These are phyloP conservation scores for Galago senegalensis DNA, from an alignment of 2,797 vertebrate genomes.

Conservation along the genomic window DNA sequence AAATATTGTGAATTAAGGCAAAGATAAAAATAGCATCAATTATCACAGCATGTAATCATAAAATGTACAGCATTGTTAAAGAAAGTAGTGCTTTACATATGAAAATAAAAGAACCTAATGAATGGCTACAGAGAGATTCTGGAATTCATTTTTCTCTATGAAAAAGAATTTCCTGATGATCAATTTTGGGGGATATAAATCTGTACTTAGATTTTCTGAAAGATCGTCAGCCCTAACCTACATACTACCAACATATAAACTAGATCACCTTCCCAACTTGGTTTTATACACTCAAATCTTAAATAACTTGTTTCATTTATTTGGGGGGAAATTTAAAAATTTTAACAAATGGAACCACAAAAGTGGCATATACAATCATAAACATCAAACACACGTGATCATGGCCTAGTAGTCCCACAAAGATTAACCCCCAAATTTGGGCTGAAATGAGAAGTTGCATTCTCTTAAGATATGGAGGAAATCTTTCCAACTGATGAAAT, in stretches of 20 bases:
- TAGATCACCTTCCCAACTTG: not conserved
- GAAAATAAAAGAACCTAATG: not conserved
- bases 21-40: constrained; percentile 40
- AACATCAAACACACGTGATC: not conserved
- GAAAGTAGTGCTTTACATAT: constrained; percentile 2
- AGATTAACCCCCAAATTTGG: not conserved
- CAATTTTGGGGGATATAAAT: not conserved
- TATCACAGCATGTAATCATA: not conserved
- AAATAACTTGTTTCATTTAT: not conserved
- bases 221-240: not conserved
- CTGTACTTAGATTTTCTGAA: constrained; percentile 13
- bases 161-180: not conserved
- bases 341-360: not conserved
- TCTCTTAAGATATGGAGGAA: not conserved
- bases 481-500: not conserved
- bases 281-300: not conserved
- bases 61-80: not conserved
- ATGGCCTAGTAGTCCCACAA: not conserved
- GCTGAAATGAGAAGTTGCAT: not conserved
- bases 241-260: not conserved
- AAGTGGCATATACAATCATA: not conserved
- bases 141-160: not conserved
- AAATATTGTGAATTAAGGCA: not conserved
- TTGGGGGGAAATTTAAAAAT: not conserved
- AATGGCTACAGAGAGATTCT: not conserved